Base-by-base conservation (phyloP, 1,140 invertebrate species). In the Maniola jurtina region DNA sequence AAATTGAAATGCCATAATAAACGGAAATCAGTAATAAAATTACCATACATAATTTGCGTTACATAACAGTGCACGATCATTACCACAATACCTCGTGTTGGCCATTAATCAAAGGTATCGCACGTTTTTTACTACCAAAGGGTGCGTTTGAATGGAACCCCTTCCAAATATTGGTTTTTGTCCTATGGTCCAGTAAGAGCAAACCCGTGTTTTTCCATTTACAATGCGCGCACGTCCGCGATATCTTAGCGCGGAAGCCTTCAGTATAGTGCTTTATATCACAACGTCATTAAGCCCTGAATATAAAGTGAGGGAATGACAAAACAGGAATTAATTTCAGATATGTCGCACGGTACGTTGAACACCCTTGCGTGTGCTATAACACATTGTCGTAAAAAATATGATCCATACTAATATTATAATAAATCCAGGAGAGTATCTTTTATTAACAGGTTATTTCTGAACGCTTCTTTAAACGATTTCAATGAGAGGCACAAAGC, bases 311-410 rank as follows among this genome's bases (percentile, higher is more conserved):
- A 83, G 86, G 82, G 81, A 84, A 88, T 87, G 88, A 90, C 88
- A 90, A 90, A 88, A 88, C 84, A 90, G 84, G 86, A 90, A 90
- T 90, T 90, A 90, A 90, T 90, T 90, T 90, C 76, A 81, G 88
- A 90, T 86, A 85, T 88, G 88, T 90, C 86, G 84, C 73, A 88
- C 76, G 88, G 81, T 86, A 83, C 84, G 83, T 78, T 90, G 88
- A 73, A 81, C 84, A 90, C 86, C 83, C 84, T 79, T 70, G 68
- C 25, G 25, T 25, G 25, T 1, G 25, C 66, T 59, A 50, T 54
- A 48, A 75, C 73, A 70, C 59, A 75, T 59, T 36, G 65, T 36
- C 16, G 33, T 50, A 35, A 59, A 52, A 52, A 60, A 63, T 45
- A 34, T 25, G 25, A 1, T 25, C 25, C 25, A 25, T 25, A 25